Evolutionary conservation across 2,797 vertebrate genomes (phyloP).

Genomic region (Oreonectes daqikongensis): DNA sequence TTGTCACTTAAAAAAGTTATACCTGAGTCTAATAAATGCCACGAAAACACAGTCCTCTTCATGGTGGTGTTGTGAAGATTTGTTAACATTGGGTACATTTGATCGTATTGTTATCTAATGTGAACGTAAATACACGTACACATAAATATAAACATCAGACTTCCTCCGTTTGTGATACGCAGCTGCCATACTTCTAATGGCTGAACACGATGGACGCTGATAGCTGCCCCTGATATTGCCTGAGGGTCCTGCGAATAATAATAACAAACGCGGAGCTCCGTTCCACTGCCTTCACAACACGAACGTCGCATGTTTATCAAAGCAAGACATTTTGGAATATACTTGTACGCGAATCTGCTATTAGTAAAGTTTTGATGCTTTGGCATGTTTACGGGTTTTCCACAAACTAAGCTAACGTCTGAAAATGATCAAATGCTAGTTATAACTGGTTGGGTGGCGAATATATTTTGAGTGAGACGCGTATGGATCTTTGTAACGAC

Average conservation of each 20-base stretch:
- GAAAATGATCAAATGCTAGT: not conserved
- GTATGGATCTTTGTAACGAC: not conserved
- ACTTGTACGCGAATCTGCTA: not conserved
- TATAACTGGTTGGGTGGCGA: not conserved
- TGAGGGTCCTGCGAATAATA: conserved; percentile 32
- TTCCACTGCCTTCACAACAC: not conserved
- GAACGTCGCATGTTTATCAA: not conserved
- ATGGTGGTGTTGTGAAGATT: not conserved
- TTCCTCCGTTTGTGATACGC: no score
- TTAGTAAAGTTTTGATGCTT: not conserved
- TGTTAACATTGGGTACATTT: not conserved
- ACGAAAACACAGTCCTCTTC: no score
- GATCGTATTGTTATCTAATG: not conserved
- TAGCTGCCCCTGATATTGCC: conserved; percentile 8
- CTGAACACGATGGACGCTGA: not conserved
- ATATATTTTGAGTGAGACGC: not conserved
- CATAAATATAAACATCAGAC: not conserved
- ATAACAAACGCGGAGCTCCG: not conserved
- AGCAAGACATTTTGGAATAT: not conserved
- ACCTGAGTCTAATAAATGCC: conserved; percentile 16
- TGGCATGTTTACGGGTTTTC: not conserved
- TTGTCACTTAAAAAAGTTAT: no score
- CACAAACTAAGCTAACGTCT: not conserved
- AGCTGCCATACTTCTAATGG: not conserved
- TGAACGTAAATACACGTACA: not conserved